Base-by-base conservation (phyloP, 2,797 vertebrate species). In the Bovichtus variegatus region DNA sequence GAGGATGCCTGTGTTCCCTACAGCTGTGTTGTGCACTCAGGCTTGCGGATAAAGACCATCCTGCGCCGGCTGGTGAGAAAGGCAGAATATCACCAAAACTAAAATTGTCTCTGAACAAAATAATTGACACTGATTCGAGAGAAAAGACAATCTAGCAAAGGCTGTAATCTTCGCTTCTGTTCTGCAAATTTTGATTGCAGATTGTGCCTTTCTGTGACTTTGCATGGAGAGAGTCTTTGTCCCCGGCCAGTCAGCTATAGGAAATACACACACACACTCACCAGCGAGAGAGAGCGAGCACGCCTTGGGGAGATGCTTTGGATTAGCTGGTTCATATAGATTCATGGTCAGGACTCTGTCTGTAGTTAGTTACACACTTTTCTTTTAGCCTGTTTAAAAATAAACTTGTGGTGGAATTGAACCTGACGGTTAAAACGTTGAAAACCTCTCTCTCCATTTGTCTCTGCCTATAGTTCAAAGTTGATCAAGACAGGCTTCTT, bases 191-290 rank as follows among this genome's bases (percentile, higher is more conserved):
- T 23, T 74, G 71, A 78, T 81, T 53, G 49, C 67, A 69, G 40
- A 81, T 86, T 87, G 63, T 86, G 83, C 76, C 84, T 88, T 78
- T 85, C 86, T 86, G 63, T 64, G 47, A 65, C 76, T 78, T 49
- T 60, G 43, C 58, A 81, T 77, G 76, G 58, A 73, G 80, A 91
- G 80, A 86, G 80, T 84, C 59, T 88, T 92, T 91, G 76, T 91
- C 72, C 78, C 82, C 79, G 49, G 64, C 82, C 87, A 88, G 64
- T 82, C 87, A 88, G 87, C 91, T 91, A 43, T 83, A 89, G 84
- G 86, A 88, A 90, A 89, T 69, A 71, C 88, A 83, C 65, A 64
- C 70, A 61, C 75, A 81, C 76, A 72, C 66, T 72, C 65, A 73
- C 53, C 86, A 71, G 78, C 62, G 25, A 84, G 86, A 78, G 73